Evolutionary conservation across 1,140 invertebrate species (phyloP), one percentile per base, ranked within the genome.

Genomic region (Melanaphis sacchari): DNA sequence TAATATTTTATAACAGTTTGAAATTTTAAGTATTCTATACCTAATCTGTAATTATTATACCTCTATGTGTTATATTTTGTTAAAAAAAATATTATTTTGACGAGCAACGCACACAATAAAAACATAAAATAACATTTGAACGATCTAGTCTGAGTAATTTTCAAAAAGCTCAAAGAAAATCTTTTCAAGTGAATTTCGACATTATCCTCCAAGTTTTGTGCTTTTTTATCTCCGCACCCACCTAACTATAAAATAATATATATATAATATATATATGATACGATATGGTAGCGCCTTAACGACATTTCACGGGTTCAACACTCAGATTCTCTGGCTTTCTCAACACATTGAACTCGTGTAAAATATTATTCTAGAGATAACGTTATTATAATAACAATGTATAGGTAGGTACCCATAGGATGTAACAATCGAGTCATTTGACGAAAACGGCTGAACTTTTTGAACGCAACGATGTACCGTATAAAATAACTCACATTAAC

Each of bases 321-420:
- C 59, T 76, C 31, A 22, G 59, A 76, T n/a, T 76, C 31, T 76
- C 15, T n/a, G 59, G 59, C 31, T 31, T n/a, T 66, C 59, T 76
- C n/a, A n/a, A 18, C 59, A 76, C 31, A 66, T n/a, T 66, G 59
- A n/a, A 2, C 11, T 0, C 11, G 0, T 66, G 59, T 66, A n/a
- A 9, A 76, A 76, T 76, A 76, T 76, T 76, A 76, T 76, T 76
- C 59, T n/a, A n/a, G 31, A 76, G 59, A 76, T 76, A 76, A 76
- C 59, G 59, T 76, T 76, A 76, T 76, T 76, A 76, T 76, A 76
- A 76, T 76, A 76, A 76, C 31, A 76, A 76, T 21, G 59, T 76
- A 76, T 36, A 36, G 59, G 59, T 76, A 66, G 11, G 31, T 49
- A 66, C 31, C 59, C n/a, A n/a, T 7, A 76, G 2, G 26, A 31